Evolutionary conservation across 2,888 invertebrate species (phyloP), one percentile per base, ranked within the genome.

Genomic region (Polydrusus cervinus): DNA sequence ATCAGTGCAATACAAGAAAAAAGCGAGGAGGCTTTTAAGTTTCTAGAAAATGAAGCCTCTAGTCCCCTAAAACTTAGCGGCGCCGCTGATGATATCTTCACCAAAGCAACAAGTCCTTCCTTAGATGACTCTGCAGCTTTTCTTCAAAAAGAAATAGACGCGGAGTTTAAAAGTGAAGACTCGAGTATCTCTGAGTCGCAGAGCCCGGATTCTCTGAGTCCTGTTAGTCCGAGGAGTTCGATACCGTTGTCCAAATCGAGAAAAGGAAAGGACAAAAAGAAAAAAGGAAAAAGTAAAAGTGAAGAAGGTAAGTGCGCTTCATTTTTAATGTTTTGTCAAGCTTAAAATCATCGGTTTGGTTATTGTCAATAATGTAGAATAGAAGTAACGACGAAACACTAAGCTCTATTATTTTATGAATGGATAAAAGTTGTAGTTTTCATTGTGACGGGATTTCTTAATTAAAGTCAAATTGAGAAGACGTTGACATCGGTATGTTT

Each of bases 11-110:
- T 84, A 16, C 85, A 85, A 79, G 83, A 85, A 69, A 86, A 83
- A 74, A 86, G 86, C 68, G 87, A 86, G 68, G 87, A 87, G 77
- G 87, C 86, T 3, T 87, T 87, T 78, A 84, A 80, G 76, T 87
- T 87, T 78, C 81, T 87, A 71, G 87, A 87, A 78, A 85, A 86
- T 53, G 87, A 87, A 80, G 82, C 83, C 0, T 81, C 82, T 1
- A 82, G 81, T 71, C 81, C 82, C 6, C n/a, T 79, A 0, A 79
- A 74, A 43, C 66, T 62, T 9, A 53, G 38, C 9, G 16, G 16
- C 7, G 61, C 68, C n/a, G 7, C 65, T 3, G 62, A 72, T 6
- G 71, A 75, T 9, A 11, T 34, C 2, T 51, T 61, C 18, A 66
- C 65, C 5, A 51, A 43, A 66, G 60, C 3, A 57, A 25, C 25